phyloP scores from a whole-genome alignment of 1,140 invertebrate species.

The Drosophila parabipectinata region DNA sequence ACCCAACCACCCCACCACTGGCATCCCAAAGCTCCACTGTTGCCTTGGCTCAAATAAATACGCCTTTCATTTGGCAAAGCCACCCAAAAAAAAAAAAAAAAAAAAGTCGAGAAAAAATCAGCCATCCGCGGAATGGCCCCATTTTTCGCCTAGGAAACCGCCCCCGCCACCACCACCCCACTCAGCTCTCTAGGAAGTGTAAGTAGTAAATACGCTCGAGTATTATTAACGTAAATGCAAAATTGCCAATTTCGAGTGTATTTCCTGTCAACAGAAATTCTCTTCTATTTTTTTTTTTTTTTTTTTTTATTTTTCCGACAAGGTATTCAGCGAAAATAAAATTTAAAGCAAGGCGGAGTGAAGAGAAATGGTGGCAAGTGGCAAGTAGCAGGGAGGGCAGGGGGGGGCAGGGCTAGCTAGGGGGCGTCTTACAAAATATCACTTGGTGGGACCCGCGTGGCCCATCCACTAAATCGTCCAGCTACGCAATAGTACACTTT shows the following conservation, averaged over 20 bases:
- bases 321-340: slow-evolving; percentile 14
- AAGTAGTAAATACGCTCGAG: slow-evolving; percentile 83
- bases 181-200: slow-evolving; percentile 28
- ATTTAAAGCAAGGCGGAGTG: slow-evolving; percentile 47
- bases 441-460: slow-evolving; percentile 60
- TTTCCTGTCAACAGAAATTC: slow-evolving; percentile 84
- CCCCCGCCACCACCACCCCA: too few relatives aligned
- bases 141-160: slow-evolving; percentile 65
- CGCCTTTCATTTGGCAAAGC: slow-evolving; percentile 37
- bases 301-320: background rate
- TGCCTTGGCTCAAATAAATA: slow-evolving; percentile 51
- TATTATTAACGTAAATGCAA: slow-evolving; percentile 84
- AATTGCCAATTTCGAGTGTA: slow-evolving; percentile 84
- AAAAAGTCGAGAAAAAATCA: background rate
- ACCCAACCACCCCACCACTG: background rate
- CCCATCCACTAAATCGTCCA: slow-evolving; percentile 54
- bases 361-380: background rate
- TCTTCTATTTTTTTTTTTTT: slow-evolving; percentile 32
- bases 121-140: slow-evolving; percentile 41
- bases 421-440: slow-evolving; percentile 25
- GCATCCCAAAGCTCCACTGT: background rate
- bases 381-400: background rate
- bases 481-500: slow-evolving; percentile 45
- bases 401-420: slow-evolving; percentile 13
- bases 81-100: slow-evolving; percentile 3